A percentile compares a stretch with the other conserved stretches of the same genome.
Conservation (phyloP, 2,113 vertebrate species). For the Perca schrenkii region DNA sequence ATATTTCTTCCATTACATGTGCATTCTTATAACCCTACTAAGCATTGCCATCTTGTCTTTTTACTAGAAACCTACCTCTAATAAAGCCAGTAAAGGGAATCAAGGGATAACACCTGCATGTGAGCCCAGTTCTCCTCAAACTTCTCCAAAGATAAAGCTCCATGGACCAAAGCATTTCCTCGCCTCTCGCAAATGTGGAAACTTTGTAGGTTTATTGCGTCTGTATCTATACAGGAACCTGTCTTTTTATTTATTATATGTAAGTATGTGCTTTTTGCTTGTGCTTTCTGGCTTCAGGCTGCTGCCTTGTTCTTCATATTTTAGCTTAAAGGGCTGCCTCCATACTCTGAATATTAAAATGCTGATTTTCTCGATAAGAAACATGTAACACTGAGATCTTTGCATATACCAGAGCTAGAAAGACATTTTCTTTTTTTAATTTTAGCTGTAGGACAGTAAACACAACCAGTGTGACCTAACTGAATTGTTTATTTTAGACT, state of each 20-base stretch:
- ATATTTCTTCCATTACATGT: conserved; percentile 35
- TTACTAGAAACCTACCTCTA: conserved; percentile 79
- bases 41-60: conserved; percentile 75
- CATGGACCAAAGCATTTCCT: conserved; percentile 80
- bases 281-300: conserved; percentile 23
- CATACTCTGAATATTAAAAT: background rate
- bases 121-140: conserved; percentile 58
- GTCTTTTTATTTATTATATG: conserved; percentile 13
- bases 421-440: background rate
- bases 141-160: conserved; percentile 72
- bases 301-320: background rate
- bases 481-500: background rate
- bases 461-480: background rate
- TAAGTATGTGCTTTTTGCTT: conserved; percentile 5
- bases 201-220: conserved; percentile 71
- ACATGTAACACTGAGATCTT: too few species aligned
- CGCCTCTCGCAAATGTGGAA: conserved; percentile 74
- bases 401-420: background rate
- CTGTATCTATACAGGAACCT: conserved; percentile 5
- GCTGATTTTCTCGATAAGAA: background rate
- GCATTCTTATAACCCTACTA: conserved; percentile 62
- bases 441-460: conserved; percentile 2
- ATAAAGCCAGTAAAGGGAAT: conserved; percentile 77
- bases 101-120: conserved; percentile 74
- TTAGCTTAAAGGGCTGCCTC: background rate